Evolutionary conservation across 2,888 invertebrate species (phyloP).

Genomic region (Acanthosepion lycidas): DNA sequence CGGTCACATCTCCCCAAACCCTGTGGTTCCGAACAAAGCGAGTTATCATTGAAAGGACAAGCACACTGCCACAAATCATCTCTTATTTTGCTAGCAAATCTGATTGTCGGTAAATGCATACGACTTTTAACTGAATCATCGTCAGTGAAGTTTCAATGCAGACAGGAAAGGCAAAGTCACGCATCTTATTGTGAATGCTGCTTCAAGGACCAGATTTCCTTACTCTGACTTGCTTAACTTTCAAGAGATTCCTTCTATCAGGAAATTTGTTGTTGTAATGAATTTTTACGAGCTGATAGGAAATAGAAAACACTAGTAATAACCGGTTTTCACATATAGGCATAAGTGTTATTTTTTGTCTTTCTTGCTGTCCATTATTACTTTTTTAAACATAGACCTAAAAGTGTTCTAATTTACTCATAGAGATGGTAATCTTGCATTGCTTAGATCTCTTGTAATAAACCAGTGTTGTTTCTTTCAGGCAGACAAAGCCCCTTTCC

Average conservation of each 20-base stretch:
- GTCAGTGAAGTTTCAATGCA: background rate
- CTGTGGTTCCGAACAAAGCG: background rate
- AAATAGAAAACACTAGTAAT: background rate
- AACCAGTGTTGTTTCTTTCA: no score
- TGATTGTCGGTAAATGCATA: slow-evolving; percentile 15
- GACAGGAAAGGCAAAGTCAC: background rate
- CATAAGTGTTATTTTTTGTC: no score
- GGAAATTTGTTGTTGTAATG: background rate
- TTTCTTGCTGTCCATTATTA: no score
- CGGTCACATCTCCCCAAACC: background rate
- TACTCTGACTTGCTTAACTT: background rate
- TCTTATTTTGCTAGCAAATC: background rate
- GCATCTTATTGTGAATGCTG: background rate
- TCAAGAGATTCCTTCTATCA: background rate
- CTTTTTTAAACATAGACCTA: no score
- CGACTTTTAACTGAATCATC: background rate
- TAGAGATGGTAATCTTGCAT: no score
- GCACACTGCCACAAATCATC: background rate
- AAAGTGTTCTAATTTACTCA: no score
- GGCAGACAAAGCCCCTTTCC: no score
- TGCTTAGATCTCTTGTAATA: no score
- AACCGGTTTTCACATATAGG: no score
- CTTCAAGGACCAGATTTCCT: background rate
- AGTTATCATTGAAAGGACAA: background rate
- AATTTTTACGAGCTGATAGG: background rate